A percentile compares a stretch with the other conserved stretches of the same genome.
phyloP scores from a whole-genome alignment of 2,113 vertebrate genomes.

The Morone saxatilis region DNA sequence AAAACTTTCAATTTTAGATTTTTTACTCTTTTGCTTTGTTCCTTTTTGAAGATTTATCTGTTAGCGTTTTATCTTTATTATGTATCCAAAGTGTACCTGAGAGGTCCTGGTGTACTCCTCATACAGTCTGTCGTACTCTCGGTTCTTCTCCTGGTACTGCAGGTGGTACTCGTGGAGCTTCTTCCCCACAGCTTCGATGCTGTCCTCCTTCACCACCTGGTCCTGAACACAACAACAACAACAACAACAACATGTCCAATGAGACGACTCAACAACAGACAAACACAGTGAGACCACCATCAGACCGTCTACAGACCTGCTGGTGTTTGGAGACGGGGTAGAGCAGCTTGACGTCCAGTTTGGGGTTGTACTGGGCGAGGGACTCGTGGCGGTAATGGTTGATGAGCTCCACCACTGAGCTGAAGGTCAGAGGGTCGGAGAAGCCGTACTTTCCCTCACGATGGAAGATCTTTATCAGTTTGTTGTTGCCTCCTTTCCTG shows the following conservation, averaged over 20 bases:
- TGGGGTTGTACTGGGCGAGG: slow-evolving; percentile 98
- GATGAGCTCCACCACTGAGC: slow-evolving; percentile 97
- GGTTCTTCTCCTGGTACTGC: slow-evolving; percentile 98
- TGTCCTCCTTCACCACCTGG: slow-evolving; percentile 99
- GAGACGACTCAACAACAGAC: background rate
- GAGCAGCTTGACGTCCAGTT: slow-evolving; percentile 96
- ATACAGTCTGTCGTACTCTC: slow-evolving; percentile 97
- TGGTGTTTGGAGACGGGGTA: slow-evolving; percentile 98
- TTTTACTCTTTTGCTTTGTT: too few species aligned
- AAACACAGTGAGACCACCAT: rapidly evolving
- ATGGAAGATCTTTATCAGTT: slow-evolving; percentile 99
- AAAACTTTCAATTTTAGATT: too few species aligned
- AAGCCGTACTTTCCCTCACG: slow-evolving; percentile 98
- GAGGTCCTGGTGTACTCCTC: slow-evolving; percentile 99
- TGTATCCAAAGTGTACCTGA: slow-evolving; percentile 79
- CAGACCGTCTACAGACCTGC: slow-evolving; percentile 86
- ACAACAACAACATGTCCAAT: background rate
- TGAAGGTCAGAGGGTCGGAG: slow-evolving; percentile 98
- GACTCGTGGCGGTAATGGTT: slow-evolving; percentile 98
- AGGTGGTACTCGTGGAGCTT: slow-evolving; percentile 98
- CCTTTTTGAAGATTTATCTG: too few species aligned
- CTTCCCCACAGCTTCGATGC: slow-evolving; percentile 97
- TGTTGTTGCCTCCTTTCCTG: slow-evolving; percentile 99
- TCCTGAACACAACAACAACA: slow-evolving; percentile 83
- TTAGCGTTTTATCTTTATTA: background rate